phyloP scores from a whole-genome alignment of 2,113 vertebrate genomes.

The Gila orcuttii region DNA sequence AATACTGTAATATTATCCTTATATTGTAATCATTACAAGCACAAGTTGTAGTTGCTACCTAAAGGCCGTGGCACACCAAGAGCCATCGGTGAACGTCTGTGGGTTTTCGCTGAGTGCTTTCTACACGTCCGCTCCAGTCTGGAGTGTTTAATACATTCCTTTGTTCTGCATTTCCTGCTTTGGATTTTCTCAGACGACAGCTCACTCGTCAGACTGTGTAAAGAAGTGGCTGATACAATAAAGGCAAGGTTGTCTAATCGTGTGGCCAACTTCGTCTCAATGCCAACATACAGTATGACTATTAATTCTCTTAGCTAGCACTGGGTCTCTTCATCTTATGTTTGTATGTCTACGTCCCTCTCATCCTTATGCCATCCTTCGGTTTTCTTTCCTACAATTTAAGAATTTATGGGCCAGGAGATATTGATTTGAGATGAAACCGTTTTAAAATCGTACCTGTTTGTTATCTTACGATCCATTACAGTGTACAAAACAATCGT shows the following conservation, averaged over 20 bases:
- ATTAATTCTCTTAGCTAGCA: constrained; percentile 38
- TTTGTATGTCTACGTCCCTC: constrained; percentile 23
- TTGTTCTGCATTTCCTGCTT: constrained; percentile 32
- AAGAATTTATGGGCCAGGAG: not conserved
- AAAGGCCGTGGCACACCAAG: too few relatives aligned
- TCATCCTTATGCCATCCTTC: not conserved
- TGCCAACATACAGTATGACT: constrained; percentile 21
- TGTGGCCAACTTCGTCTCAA: constrained; percentile 38
- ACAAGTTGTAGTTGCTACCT: too few relatives aligned
- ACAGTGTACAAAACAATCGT: too few relatives aligned
- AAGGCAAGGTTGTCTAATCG: constrained; percentile 35
- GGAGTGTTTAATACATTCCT: constrained; percentile 22
- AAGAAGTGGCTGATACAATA: constrained; percentile 31
- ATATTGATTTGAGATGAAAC: too few relatives aligned
- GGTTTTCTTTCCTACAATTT: not conserved
- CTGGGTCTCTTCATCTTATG: constrained; percentile 19
- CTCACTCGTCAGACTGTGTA: constrained; percentile 20
- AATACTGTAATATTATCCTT: too few relatives aligned
- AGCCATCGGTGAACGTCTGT: too few relatives aligned
- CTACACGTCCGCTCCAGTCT: not conserved
- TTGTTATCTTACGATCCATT: too few relatives aligned
- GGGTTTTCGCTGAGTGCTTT: too few relatives aligned
- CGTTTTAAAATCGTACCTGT: too few relatives aligned
- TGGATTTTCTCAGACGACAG: constrained; percentile 39
- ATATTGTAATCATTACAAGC: too few relatives aligned